Percentiles rank a stretch among this genome's conserved stretches.
Evolutionary conservation across 2,888 invertebrate species (phyloP).

Genomic region (Drosophila hamatofila): DNA sequence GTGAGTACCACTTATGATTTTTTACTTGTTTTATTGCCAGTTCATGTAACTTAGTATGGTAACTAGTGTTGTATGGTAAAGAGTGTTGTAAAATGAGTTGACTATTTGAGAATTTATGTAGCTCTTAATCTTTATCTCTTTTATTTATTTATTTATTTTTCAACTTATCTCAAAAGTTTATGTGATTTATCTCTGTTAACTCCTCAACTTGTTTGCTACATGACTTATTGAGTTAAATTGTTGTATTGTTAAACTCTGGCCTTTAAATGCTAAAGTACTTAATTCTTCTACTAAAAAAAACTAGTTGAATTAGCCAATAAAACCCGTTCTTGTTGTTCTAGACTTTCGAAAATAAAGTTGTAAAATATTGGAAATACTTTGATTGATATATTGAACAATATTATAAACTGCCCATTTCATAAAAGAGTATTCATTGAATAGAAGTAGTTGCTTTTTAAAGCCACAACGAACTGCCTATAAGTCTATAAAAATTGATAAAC

Average conservation of each 20-base stretch:
- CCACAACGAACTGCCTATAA: too few relatives aligned
- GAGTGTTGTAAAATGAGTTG: too few relatives aligned
- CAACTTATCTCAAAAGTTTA: background rate
- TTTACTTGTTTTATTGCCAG: too few relatives aligned
- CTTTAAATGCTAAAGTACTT: constrained; percentile 3
- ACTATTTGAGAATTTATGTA: too few relatives aligned
- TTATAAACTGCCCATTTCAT: background rate
- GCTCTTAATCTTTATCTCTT: background rate
- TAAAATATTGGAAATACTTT: background rate
- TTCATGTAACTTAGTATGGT: too few relatives aligned
- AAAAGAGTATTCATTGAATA: background rate
- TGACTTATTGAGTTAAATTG: too few relatives aligned
- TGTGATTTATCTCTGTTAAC: background rate
- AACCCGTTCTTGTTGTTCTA: constrained; percentile 5
- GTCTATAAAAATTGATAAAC: too few relatives aligned
- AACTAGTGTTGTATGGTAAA: too few relatives aligned
- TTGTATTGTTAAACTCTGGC: constrained; percentile 1
- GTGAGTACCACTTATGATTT: too few relatives aligned
- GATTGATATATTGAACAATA: background rate
- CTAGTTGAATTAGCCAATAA: background rate
- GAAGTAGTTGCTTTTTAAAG: too few relatives aligned
- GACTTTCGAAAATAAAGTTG: background rate
- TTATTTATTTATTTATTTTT: too few relatives aligned
- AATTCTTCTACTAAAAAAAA: background rate
- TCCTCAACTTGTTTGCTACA: background rate